phyloP scores from a whole-genome alignment of 2,113 vertebrate species.

The Todiramphus saurophagus region DNA sequence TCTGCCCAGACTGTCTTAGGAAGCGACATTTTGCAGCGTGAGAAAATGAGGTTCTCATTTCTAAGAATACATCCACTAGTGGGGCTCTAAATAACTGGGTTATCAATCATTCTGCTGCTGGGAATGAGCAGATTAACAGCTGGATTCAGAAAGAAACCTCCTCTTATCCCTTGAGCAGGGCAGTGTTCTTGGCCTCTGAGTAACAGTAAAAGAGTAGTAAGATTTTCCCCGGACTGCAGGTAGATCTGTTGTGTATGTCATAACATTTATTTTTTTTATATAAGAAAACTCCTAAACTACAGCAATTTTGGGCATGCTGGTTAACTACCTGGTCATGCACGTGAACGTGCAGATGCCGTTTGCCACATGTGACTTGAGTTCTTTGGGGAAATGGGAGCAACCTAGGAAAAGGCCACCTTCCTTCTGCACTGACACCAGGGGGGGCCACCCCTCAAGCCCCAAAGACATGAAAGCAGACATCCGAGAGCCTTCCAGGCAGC shows the following conservation, averaged over 20 bases:
- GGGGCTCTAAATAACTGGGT: slow-evolving; percentile 11
- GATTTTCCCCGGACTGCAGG: not conserved
- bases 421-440: not conserved
- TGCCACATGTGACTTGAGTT: not conserved
- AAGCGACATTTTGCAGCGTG: slow-evolving; percentile 22
- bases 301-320: not conserved
- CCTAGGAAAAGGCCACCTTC: not conserved
- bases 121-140: not conserved
- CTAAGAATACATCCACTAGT: slow-evolving; percentile 25
- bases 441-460: not conserved
- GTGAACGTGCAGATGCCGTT: not conserved
- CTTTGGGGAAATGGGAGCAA: not conserved
- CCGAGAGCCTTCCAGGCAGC: not conserved
- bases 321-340: not conserved
- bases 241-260: not conserved
- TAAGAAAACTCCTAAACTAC: not conserved
- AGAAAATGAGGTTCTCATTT: slow-evolving; percentile 39
- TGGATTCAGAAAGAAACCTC: not conserved
- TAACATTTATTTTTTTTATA: not conserved
- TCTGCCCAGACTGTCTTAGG: not conserved
- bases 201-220: not conserved
- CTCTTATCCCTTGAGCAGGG: not conserved
- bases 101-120: slow-evolving; percentile 39
- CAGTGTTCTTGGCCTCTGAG: not conserved
- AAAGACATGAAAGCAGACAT: rapidly evolving